Conservation (phyloP, 1,140 invertebrate genomes). For the Hycleus cichorii region DNA sequence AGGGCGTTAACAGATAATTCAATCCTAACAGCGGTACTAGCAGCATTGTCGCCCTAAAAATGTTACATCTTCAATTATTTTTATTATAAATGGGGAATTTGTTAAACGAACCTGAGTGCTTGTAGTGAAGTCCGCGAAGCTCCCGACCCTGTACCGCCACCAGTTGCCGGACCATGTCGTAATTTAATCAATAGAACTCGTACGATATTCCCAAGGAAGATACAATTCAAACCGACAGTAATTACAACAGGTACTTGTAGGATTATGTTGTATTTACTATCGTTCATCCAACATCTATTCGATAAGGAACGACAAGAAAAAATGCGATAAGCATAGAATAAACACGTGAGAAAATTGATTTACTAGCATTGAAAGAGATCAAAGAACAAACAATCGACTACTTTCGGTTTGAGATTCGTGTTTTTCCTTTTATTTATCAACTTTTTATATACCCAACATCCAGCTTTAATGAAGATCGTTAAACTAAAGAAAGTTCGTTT, state of each 20-base stretch:
- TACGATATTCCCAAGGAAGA: slow-evolving; percentile 91
- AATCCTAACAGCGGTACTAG: slow-evolving; percentile 76
- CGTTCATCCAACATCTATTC: slow-evolving; percentile 75
- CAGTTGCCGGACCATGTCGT: slow-evolving; percentile 46
- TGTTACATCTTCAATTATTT: neutral
- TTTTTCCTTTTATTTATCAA: too few relatives aligned
- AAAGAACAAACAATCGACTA: too few relatives aligned
- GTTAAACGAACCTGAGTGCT: slow-evolving; percentile 60
- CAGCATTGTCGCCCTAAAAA: slow-evolving; percentile 71
- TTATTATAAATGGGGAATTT: neutral
- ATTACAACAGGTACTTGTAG: slow-evolving; percentile 70
- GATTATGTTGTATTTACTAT: slow-evolving; percentile 62
- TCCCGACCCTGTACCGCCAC: slow-evolving; percentile 39
- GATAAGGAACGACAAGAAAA: slow-evolving; percentile 23
- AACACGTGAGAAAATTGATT: too few relatives aligned
- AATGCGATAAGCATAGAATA: neutral
- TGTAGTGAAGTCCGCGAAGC: slow-evolving; percentile 64
- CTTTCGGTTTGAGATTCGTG: too few relatives aligned
- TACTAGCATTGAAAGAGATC: too few relatives aligned
- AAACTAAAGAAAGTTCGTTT: too few relatives aligned
- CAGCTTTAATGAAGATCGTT: too few relatives aligned
- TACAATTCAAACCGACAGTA: slow-evolving; percentile 75
- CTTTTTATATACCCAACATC: too few relatives aligned
- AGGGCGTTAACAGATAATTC: slow-evolving; percentile 84
- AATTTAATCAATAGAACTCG: slow-evolving; percentile 85